Conservation (phyloP, 2,888 invertebrate genomes). For the Dendrolimus houi region DNA sequence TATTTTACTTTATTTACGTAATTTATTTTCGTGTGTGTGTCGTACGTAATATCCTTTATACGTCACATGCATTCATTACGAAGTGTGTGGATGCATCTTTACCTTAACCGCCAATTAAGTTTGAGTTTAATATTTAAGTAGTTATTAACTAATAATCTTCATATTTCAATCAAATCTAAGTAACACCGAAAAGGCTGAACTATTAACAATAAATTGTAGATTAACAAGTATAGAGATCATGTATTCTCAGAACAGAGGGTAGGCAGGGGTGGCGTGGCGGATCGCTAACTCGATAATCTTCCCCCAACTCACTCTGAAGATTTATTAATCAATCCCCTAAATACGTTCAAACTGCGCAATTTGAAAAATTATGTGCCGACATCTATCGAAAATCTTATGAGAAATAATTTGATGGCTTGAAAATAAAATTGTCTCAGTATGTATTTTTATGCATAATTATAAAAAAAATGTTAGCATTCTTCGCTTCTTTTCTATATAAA, state of each 20-base stretch:
- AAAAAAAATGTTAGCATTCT: no score
- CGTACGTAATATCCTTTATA: no score
- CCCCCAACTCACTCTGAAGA: conserved; percentile 45
- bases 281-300: conserved; percentile 56
- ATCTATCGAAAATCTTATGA: conserved; percentile 9
- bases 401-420: background rate
- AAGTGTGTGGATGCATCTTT: no score
- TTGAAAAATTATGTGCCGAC: conserved; percentile 66
- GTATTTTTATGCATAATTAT: no score
- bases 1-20: no score
- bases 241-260: conserved; percentile 18
- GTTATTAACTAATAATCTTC: no score
- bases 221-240: background rate
- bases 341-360: conserved; percentile 63
- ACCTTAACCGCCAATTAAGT: no score
- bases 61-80: no score
- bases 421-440: background rate
- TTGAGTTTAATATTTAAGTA: no score
- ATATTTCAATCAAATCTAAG: no score
- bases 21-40: no score
- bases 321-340: conserved; percentile 73
- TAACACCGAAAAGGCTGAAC: background rate
- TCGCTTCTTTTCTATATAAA: no score
- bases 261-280: conserved; percentile 22
- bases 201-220: background rate